These are phyloP conservation scores for Drosophila buzzatii DNA, from an alignment of 2,888 invertebrate species.

Conservation along the genomic window DNA sequence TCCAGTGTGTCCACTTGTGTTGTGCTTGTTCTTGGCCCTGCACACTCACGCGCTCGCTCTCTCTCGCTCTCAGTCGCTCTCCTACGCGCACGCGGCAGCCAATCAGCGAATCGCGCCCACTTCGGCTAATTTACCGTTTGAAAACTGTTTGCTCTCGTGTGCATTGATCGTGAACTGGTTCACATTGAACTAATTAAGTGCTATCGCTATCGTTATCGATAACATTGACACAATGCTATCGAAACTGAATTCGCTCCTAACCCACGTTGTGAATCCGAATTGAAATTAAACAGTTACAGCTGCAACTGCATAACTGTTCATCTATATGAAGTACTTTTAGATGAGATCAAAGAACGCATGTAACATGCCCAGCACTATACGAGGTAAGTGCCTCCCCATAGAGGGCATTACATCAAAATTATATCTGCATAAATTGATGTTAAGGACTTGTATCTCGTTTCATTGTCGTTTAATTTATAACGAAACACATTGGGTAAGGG, in stretches of 20 bases:
- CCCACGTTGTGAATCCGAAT: background rate
- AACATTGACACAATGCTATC: slow-evolving; percentile 27
- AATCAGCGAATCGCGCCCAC: slow-evolving; percentile 31
- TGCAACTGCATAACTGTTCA: background rate
- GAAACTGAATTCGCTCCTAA: background rate
- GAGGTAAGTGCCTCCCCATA: slow-evolving; percentile 75
- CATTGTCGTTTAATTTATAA: slow-evolving; percentile 12
- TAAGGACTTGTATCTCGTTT: slow-evolving; percentile 8
- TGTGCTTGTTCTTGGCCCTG: background rate
- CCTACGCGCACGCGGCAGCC: slow-evolving; percentile 2
- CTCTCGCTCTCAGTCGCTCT: background rate
- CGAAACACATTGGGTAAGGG: slow-evolving; percentile 29
- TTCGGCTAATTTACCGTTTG: slow-evolving; percentile 65
- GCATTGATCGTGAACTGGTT: slow-evolving; percentile 19
- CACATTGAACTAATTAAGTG: slow-evolving; percentile 47
- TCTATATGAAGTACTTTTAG: slow-evolving; percentile 37
- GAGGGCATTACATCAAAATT: background rate
- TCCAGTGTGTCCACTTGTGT: slow-evolving; percentile 73
- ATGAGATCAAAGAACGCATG: slow-evolving; percentile 60
- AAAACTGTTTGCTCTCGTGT: slow-evolving; percentile 51
- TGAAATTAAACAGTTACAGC: background rate
- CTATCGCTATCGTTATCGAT: slow-evolving; percentile 26
- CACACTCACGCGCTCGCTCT: background rate
- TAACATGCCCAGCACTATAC: slow-evolving; percentile 84
- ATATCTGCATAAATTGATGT: background rate